Evolutionary conservation across 2,113 vertebrate genomes (phyloP).

Genomic region (Sprattus sprattus): DNA sequence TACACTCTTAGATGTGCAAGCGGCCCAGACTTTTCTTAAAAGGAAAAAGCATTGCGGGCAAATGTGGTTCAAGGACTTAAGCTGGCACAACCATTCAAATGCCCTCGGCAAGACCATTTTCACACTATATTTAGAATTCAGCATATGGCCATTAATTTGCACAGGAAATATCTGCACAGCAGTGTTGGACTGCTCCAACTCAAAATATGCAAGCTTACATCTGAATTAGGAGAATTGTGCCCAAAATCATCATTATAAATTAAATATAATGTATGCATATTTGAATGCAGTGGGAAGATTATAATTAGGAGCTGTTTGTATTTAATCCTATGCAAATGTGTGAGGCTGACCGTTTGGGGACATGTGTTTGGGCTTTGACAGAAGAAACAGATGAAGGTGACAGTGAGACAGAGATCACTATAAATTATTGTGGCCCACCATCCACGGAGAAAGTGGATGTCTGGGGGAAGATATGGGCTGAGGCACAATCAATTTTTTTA

Average conservation of each 20-base stretch:
- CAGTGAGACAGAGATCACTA: constrained; percentile 27
- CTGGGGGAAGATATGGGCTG: constrained; percentile 37
- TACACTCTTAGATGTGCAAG: neutral
- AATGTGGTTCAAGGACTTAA: constrained; percentile 54
- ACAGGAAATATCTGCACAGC: neutral
- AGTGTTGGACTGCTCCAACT: neutral
- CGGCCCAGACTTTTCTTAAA: neutral
- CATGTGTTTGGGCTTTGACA: constrained; percentile 27
- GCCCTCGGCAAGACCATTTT: constrained; percentile 39
- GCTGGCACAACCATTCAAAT: constrained; percentile 33
- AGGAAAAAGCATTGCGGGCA: constrained; percentile 27
- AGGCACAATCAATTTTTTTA: constrained; percentile 56
- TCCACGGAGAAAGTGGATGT: constrained; percentile 43
- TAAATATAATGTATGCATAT: neutral
- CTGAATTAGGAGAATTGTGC: neutral
- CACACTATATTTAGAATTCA: constrained; percentile 51
- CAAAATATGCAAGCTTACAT: neutral
- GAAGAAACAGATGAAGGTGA: constrained; percentile 36
- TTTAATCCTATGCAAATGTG: constrained; percentile 22
- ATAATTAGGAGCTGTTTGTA: neutral
- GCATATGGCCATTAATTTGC: constrained; percentile 50
- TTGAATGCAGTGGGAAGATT: neutral
- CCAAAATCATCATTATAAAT: neutral
- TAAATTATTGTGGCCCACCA: constrained; percentile 34
- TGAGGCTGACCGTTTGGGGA: neutral